Evolutionary conservation across 2,113 vertebrate genomes (phyloP).

Genomic region (Corythoichthys haematopterus): DNA sequence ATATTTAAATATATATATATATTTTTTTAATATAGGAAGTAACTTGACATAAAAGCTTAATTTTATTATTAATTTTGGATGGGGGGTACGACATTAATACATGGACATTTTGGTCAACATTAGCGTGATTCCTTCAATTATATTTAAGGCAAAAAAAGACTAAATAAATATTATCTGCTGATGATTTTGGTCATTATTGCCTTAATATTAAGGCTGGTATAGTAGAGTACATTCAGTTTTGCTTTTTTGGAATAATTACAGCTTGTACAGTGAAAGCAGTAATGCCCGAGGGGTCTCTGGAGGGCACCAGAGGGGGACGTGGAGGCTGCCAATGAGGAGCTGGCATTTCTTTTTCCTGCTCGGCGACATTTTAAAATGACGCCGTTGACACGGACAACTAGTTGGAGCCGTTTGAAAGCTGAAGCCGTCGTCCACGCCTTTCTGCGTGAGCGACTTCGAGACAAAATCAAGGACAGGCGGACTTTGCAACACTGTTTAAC

Average conservation of each 20-base stretch:
- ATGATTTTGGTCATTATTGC: slow-evolving; percentile 60
- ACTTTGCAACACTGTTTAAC: background rate
- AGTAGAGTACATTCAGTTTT: slow-evolving; percentile 59
- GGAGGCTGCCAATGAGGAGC: background rate
- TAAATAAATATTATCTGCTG: slow-evolving; percentile 11
- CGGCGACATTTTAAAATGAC: background rate
- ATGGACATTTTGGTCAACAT: background rate
- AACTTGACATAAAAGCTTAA: too few relatives aligned
- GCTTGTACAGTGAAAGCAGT: background rate
- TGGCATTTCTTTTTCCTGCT: background rate
- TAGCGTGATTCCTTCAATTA: slow-evolving; percentile 28
- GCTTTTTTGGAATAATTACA: background rate
- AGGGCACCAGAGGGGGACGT: background rate
- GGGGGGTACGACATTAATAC: too few relatives aligned
- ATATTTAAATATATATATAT: too few relatives aligned
- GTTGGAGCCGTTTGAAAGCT: background rate
- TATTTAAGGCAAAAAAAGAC: slow-evolving; percentile 52
- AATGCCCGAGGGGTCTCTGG: background rate
- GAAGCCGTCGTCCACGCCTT: background rate
- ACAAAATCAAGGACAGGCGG: background rate
- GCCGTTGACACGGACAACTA: background rate
- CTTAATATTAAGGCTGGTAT: slow-evolving; percentile 59
- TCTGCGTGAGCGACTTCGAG: background rate
- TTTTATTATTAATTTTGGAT: too few relatives aligned
- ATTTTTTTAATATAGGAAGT: too few relatives aligned